Evolutionary conservation across 1,140 invertebrate genomes (phyloP), one percentile per base, ranked within the genome.

Genomic region (Pseudomyrmex flavicornis): DNA sequence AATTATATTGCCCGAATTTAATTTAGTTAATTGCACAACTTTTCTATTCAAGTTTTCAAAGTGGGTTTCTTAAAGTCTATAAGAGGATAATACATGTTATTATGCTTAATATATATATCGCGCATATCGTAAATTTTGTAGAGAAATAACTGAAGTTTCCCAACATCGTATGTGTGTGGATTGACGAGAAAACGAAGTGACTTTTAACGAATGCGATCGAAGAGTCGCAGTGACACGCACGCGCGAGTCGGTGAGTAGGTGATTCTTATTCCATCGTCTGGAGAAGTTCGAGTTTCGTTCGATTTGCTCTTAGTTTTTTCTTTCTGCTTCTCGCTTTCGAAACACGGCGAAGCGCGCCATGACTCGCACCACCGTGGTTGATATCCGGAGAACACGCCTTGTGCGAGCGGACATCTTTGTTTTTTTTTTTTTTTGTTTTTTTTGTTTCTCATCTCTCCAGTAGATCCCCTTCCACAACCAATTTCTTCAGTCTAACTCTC

Each of bases 371-470:
- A 82, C 4, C 7, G 9, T 22, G 22, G 15, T 22, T 26, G 69
- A 50, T 74, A 73, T 58, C 75, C 54, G 52, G 4, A 22, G 69
- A 87, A 80, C 70, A 65, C 65, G 59, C 46, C 44, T 12, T 46
- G 35, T 35, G 54, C 26, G 22, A 63, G 46, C n/a, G 35, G 48
- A 85, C 56, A 61, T 62, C 74, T 88, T 66, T 79, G 87, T 58
- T 85, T 75, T 77, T 72, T 74, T 66, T 69, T 68, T 88, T 58
- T 85, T 75, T 77, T 72, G 70, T 66, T 69, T 68, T 88, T 88
- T 73, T 88, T 88, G 77, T 79, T 65, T 75, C 79, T 35, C 35
- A 35, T 35, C 52, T 73, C 35, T 65, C 8, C 54, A n/a, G 20
- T 72, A 52, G 61, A 87, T 69, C 50, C 56, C 68, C 65, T 20